Base-by-base conservation (phyloP, 2,113 vertebrate genomes). In the Aegithalos caudatus region DNA sequence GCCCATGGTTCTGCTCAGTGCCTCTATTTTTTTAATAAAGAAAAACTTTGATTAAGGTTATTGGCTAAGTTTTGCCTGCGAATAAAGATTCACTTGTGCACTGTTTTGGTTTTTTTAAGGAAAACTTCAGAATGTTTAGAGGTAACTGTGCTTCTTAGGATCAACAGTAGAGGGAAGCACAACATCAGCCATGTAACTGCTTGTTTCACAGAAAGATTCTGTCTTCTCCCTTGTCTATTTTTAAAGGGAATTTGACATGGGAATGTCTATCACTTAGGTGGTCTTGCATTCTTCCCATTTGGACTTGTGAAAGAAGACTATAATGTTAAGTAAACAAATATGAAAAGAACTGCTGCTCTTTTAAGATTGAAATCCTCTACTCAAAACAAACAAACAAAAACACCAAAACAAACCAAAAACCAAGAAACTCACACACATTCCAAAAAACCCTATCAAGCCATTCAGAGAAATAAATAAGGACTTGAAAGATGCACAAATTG, bases 81-180 rank as follows among this genome's bases (percentile, higher is more conserved):
- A 11, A 35, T 62, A 14, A 51, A 64, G 27, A 20, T 60, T 48
- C 12, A 18, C n/a, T 67, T 48, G 14, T 64, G 3, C 11, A 6
- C 40, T 19, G 10, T 21, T 54, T 27, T 27, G 23, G 0, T 3
- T 50, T 72, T 64, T 74, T 33, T 31, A 45, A 74, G 38, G 54
- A 60, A 47, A 20, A 23, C 6, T 44, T 70, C 7, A 13, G 27
- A 45, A 48, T 42, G 14, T 61, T 23, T 12, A 53, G 27, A 17
- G 13, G 22, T 62, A 53, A 7, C 31, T 83, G 82, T 44, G 42
- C 20, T 90, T 70, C 60, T 22, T 28, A 4, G 0, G 5, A 20
- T 31, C 33, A 82, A 81, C 95, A 31, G 51, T 60, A 96, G 95
- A 94, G 96, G 93, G 95, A 78, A 67, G 74, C 85, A 78, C 5